Evolutionary conservation across 1,140 invertebrate species (phyloP), one percentile per base, ranked within the genome.

Genomic region (Dendroctonus ponderosae): DNA sequence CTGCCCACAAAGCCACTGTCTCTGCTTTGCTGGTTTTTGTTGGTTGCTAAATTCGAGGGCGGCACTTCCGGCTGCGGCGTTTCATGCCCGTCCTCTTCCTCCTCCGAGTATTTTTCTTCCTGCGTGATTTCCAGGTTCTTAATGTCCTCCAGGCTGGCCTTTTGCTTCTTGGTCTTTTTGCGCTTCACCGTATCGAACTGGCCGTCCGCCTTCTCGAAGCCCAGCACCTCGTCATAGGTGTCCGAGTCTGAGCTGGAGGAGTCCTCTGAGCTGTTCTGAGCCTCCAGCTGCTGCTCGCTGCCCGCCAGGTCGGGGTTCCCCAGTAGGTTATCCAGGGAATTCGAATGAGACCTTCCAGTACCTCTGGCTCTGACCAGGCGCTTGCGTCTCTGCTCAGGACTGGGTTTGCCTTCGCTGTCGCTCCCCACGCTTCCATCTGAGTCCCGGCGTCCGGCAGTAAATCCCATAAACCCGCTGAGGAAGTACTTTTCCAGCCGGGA

Each of bases 401-500:
- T 94, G 0, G 91, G 91, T 73, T 87, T 85, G 11, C 91, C 90
- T 71, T 94, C 92, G 72, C 91, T 93, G 73, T 94, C 91, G 77
- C 92, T 94, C 5, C 91, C 91, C 0, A 84, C 83, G 26, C 89
- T 91, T 5, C 92, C 92, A 74, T 92, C 91, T 0, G 90, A 91
- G 72, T 91, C 89, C 46, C 89, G 82, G 67, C 89, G 82, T 70
- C 85, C 85, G 66, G 85, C 82, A 72, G 86, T 88, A 62, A 93
- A 91, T 5, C 91, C 91, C 80, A 93, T 87, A 71, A 94, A 92
- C 8, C 91, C 91, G 0, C 89, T 90, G 0, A 93, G 78, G 78
- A 95, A 96, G 79, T 96, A 96, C 77, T 95, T 94, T 78, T 96
- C 93, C 44, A 95, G 76, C 15, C 92, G 84, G 0, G 92, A 93